These are phyloP conservation scores for Brienomyrus brachyistius DNA, from an alignment of 2,113 vertebrate genomes.

Conservation along the genomic window DNA sequence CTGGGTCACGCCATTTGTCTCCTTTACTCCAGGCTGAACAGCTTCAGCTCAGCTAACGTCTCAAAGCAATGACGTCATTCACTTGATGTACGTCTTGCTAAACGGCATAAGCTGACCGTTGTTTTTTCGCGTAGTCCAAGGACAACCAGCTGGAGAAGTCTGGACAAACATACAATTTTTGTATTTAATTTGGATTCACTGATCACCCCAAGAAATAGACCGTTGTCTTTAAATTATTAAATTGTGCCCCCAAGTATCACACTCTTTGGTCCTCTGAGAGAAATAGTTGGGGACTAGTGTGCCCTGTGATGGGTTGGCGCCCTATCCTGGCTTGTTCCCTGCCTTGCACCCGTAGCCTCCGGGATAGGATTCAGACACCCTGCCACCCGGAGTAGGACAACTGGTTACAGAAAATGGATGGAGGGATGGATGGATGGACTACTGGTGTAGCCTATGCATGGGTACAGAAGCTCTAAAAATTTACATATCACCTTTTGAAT, in stretches of 20 bases:
- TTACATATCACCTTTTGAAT: not conserved
- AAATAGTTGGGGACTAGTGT: not conserved
- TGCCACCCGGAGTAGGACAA: not conserved
- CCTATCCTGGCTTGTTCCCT: not conserved
- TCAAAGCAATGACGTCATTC: not conserved
- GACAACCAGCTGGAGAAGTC: not conserved
- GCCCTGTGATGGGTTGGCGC: not conserved
- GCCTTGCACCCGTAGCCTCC: not conserved
- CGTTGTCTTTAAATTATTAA: not conserved
- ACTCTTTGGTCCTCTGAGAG: not conserved
- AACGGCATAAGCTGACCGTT: not conserved
- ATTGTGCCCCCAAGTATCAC: not conserved
- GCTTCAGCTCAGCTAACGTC: too few species aligned
- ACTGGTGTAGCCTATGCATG: not conserved
- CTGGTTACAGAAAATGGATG: not conserved
- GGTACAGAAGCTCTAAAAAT: not conserved
- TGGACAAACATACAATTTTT: not conserved
- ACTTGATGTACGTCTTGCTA: not conserved
- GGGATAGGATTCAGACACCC: not conserved
- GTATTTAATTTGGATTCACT: not conserved
- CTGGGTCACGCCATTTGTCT: too few species aligned
- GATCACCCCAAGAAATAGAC: not conserved
- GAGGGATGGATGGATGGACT: not conserved
- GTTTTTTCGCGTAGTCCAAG: not conserved
- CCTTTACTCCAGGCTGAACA: too few species aligned